A percentile compares a stretch with the other conserved stretches of the same genome.
These are phyloP conservation scores for Apostichopus parvimensis DNA, from an alignment of 35 echinoderm and acorn worm species.

Conservation along the genomic window DNA sequence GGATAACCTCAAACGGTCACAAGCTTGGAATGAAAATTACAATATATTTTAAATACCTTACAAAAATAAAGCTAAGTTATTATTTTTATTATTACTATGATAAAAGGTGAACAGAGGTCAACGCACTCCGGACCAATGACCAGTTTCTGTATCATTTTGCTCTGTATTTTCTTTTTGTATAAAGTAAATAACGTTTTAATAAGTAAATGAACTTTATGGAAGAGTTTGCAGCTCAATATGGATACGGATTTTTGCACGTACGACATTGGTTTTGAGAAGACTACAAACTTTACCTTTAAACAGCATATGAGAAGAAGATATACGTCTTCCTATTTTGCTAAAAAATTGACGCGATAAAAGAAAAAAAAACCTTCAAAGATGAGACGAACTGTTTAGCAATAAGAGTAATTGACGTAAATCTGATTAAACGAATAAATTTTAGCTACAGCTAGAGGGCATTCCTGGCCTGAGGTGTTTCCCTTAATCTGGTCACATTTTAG, in stretches of 20 bases:
- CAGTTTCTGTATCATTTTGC: no score
- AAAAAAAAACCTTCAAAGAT: neutral
- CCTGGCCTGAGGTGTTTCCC: constrained; percentile 30
- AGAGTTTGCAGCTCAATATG: neutral
- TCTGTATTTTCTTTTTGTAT: no score
- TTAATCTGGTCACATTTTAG: constrained; percentile 38
- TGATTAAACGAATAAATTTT: constrained; percentile 39
- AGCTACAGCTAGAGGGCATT: neutral
- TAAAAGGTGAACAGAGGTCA: neutral
- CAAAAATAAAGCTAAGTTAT: neutral
- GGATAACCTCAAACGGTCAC: neutral
- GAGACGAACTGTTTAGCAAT: constrained; percentile 46
- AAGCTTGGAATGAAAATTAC: neutral
- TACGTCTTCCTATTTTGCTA: no score
- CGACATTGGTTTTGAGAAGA: neutral
- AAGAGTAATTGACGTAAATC: constrained; percentile 57
- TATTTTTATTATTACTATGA: neutral
- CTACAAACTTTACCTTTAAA: no score
- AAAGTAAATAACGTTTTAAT: neutral
- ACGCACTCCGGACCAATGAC: neutral
- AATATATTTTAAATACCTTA: neutral
- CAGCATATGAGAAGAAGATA: no score
- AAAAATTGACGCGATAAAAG: neutral
- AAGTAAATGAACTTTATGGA: neutral
- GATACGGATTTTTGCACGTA: neutral